Conservation (phyloP, 2,797 vertebrate species). For the Sternotherus odoratus region DNA sequence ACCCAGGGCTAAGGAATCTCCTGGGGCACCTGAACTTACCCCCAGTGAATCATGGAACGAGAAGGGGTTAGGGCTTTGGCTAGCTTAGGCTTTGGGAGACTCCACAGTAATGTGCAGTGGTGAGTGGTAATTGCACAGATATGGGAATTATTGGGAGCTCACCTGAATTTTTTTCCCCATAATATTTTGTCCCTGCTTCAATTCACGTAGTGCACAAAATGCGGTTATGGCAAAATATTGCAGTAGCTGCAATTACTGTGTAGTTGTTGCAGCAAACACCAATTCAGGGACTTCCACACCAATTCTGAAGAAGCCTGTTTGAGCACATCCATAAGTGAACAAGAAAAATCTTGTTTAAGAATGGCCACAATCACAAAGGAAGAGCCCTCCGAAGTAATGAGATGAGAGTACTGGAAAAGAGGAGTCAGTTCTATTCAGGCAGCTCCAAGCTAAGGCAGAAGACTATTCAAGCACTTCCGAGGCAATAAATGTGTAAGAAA, state of each 20-base stretch:
- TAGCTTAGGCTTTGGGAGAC: too few relatives aligned
- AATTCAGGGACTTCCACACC: not conserved
- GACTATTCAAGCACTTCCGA: not conserved
- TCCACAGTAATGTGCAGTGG: not conserved
- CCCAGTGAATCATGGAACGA: not conserved
- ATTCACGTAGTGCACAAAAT: not conserved
- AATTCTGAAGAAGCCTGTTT: not conserved
- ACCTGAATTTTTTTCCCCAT: not conserved
- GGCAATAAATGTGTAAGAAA: not conserved
- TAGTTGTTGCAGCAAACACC: not conserved
- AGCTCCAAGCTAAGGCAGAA: not conserved
- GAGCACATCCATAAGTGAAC: not conserved
- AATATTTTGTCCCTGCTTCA: not conserved
- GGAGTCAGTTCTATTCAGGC: not conserved
- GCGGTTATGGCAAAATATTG: fast-evolving
- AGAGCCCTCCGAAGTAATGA: not conserved
- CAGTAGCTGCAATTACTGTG: not conserved
- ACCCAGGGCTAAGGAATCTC: not conserved
- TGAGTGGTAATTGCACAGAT: not conserved
- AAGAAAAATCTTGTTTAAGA: not conserved
- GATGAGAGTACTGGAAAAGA: not conserved
- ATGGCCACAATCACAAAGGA: fast-evolving
- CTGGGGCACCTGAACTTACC: not conserved
- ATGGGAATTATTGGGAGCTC: not conserved
- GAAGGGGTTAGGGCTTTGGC: not conserved